phyloP scores from a whole-genome alignment of 2,113 vertebrate species.

The Rissa tridactyla region DNA sequence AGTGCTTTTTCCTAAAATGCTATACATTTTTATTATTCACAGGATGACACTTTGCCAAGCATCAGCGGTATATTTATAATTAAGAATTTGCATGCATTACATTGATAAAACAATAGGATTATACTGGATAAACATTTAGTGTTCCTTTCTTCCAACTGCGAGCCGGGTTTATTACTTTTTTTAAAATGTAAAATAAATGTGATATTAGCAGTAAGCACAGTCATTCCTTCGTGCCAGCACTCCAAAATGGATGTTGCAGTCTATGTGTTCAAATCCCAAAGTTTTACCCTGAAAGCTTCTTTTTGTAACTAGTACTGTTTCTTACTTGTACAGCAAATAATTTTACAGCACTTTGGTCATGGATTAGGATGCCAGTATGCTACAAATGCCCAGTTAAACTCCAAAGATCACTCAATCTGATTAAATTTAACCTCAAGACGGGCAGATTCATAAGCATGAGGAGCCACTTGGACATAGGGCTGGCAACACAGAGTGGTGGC shows the following conservation, averaged over 20 bases:
- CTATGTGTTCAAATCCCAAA: not conserved
- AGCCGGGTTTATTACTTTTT: not conserved
- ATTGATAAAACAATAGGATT: not conserved
- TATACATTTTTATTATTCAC: not conserved
- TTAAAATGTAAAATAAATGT: constrained; percentile 6
- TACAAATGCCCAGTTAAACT: not conserved
- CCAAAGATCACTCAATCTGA: not conserved
- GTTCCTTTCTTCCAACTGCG: not conserved
- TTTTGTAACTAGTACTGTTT: not conserved
- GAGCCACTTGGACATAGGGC: not conserved
- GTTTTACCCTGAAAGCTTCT: not conserved
- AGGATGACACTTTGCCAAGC: not conserved
- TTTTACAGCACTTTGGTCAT: not conserved
- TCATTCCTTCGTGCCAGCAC: not conserved
- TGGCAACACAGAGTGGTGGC: not conserved
- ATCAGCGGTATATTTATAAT: not conserved
- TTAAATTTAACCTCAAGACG: not conserved
- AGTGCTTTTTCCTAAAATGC: not conserved
- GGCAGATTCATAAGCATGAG: not conserved
- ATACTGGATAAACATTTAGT: not conserved
- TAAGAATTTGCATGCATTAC: not conserved
- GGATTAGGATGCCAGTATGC: not conserved
- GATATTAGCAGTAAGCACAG: not conserved
- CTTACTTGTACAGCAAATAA: not conserved
- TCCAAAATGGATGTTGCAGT: not conserved